Base-by-base conservation (phyloP, 2,888 invertebrate genomes). In the Nomada fabriciana region DNA sequence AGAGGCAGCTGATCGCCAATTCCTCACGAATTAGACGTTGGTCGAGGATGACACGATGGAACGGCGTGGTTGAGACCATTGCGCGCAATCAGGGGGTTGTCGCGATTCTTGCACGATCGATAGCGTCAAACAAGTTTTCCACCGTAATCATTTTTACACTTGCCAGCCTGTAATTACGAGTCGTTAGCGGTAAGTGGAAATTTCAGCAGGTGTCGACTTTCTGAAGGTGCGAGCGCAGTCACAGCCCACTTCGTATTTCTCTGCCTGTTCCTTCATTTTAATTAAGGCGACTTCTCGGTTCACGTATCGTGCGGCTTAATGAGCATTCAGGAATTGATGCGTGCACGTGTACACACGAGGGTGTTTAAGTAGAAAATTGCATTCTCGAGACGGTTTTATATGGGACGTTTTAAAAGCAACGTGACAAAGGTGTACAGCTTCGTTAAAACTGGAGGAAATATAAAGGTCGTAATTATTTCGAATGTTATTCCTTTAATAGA, bases 151-250 rank as follows among this genome's bases (percentile, higher is more conserved):
- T 86, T 86, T 87, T 85, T 85, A 68, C 78, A 65, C 79, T 42
- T 72, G 61, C 64, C 67, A 59, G 70, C 50, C 65, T 68, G 73
- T 85, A 87, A 87, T 87, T 87, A 87, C 85, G 79, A 68, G 83
- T 85, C 81, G 85, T 87, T 87, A 85, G 63, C 13, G 83, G 61
- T 36, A 43, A 61, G 69, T 61, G 81, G 76, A 78, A 76, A 85
- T 65, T 74, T 78, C 61, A 36, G 15, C 79, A 67, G 65, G 80
- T 83, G 83, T 81, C 72, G 80, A 70, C 64, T 81, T 81, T 71
- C 72, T n/a, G 57, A 61, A 60, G 53, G 42, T 5, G 67, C 71
- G 25, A 63, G 53, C 23, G 10, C 42, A 61, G 55, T 50, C 64
- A 9, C 18, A 57, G 53, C 18, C 25, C 23, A 43, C 55, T 25